Evolutionary conservation across 1,140 invertebrate genomes (phyloP), one percentile per base, ranked within the genome.

Genomic region (Portunus trituberculatus): DNA sequence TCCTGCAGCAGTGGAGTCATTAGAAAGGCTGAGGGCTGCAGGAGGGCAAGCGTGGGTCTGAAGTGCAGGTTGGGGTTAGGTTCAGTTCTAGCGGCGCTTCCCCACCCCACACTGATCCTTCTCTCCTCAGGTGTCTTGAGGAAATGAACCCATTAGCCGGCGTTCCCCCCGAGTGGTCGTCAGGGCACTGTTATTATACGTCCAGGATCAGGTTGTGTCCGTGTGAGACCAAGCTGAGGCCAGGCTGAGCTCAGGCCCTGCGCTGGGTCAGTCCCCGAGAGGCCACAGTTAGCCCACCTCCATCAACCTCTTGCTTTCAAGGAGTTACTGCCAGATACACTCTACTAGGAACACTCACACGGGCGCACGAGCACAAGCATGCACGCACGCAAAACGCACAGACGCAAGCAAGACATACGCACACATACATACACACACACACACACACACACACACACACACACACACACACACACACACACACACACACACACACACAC

Each of bases 71-170:
- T 6, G 6, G 39, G 39, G 39, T 39, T 1, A 39, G 39, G 39
- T 39, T 6, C 39, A 39, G 39, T 39, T 39, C 39, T 6, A 39
- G 39, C 6, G 39, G 39, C 20, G 67, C 67, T n/a, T 8, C 67
- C 67, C 67, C 67, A n/a, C 67, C 67, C 67, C 6, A 7, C 67
- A 0, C n/a, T 76, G 25, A 76, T n/a, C 67, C 67, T n/a, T 76
- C n/a, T 20, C 67, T 76, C 20, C 67, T 76, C 67, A 25, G 67
- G 67, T 76, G 67, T 76, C 67, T 25, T 20, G 67, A 76, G 67
- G 67, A 76, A 76, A 76, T 76, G 67, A 76, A 76, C 20, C 67
- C 67, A 76, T 76, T 76, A 76, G 67, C 67, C 67, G 67, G 20
- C 52, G 52, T 25, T 76, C 20, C 67, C 67, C n/a, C 67, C 67